Conservation (phyloP, 2,797 vertebrate species). For the Typhlichthys eigenmanni region DNA sequence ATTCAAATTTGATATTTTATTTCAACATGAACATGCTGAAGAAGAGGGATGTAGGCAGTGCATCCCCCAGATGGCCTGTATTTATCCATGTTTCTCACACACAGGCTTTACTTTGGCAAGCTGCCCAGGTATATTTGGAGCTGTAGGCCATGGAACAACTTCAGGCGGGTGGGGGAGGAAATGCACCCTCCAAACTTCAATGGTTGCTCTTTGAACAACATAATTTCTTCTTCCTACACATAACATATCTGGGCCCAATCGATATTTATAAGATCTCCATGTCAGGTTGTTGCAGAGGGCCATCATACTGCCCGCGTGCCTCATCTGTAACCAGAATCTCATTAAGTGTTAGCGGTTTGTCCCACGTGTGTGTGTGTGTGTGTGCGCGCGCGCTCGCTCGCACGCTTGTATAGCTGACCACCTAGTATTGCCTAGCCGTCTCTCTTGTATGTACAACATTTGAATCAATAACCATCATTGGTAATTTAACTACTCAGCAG, state of each 20-base stretch:
- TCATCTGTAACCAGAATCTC: conserved; percentile 32
- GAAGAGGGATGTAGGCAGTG: neutral
- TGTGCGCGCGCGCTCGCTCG: too few species aligned
- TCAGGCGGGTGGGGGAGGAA: too few species aligned
- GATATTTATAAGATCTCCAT: neutral
- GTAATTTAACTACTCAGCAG: conserved; percentile 20
- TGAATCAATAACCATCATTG: conserved; percentile 6
- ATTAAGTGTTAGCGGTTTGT: conserved; percentile 34
- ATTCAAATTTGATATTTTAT: neutral
- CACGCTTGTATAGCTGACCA: too few species aligned
- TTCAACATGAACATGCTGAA: neutral
- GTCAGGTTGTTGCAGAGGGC: conserved; percentile 22
- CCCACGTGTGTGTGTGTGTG: conserved; percentile 12
- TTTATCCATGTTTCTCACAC: conserved; percentile 19
- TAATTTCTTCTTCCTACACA: too few species aligned
- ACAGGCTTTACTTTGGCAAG: too few species aligned
- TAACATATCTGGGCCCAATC: too few species aligned
- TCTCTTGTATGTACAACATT: conserved; percentile 2
- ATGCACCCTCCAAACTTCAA: too few species aligned
- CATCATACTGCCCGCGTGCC: conserved; percentile 25
- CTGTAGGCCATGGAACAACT: too few species aligned
- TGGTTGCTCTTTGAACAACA: too few species aligned
- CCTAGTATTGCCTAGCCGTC: too few species aligned
- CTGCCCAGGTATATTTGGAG: too few species aligned
- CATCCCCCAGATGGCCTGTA: conserved; percentile 4